Evolutionary conservation across 2,113 vertebrate species (phyloP).

Genomic region (Acinonyx jubatus): DNA sequence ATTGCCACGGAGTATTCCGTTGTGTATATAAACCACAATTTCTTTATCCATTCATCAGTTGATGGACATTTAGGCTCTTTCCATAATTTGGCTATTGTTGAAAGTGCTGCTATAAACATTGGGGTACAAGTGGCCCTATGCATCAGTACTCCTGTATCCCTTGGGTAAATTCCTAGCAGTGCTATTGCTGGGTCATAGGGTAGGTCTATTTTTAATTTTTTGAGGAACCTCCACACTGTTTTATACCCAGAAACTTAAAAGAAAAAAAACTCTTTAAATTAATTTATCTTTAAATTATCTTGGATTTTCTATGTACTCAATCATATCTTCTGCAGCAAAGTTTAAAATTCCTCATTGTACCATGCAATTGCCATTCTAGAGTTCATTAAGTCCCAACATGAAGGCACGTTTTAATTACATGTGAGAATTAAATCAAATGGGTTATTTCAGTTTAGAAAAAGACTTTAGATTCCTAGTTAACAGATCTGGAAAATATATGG

Average conservation of each 20-base stretch:
- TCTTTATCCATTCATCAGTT: too few relatives aligned
- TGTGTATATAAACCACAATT: too few relatives aligned
- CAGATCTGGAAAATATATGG: neutral
- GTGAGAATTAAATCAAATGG: neutral
- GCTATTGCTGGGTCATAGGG: too few relatives aligned
- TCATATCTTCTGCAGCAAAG: neutral
- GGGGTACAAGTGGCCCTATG: too few relatives aligned
- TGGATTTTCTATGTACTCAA: neutral
- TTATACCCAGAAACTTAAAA: neutral
- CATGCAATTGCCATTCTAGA: neutral
- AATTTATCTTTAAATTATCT: neutral
- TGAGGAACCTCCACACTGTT: neutral
- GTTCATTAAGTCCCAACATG: neutral
- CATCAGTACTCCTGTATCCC: too few relatives aligned
- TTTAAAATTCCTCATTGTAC: neutral
- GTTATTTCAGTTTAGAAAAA: neutral
- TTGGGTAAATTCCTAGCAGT: too few relatives aligned
- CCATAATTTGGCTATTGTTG: too few relatives aligned
- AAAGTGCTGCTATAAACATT: too few relatives aligned
- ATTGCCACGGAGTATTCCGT: too few relatives aligned
- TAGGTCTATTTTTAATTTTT: too few relatives aligned
- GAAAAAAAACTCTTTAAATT: neutral
- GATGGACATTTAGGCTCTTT: too few relatives aligned
- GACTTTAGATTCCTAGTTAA: neutral
- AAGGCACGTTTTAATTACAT: neutral